Evolutionary conservation across 1,140 invertebrate species (phyloP).

Genomic region (Helicoverpa armigera): DNA sequence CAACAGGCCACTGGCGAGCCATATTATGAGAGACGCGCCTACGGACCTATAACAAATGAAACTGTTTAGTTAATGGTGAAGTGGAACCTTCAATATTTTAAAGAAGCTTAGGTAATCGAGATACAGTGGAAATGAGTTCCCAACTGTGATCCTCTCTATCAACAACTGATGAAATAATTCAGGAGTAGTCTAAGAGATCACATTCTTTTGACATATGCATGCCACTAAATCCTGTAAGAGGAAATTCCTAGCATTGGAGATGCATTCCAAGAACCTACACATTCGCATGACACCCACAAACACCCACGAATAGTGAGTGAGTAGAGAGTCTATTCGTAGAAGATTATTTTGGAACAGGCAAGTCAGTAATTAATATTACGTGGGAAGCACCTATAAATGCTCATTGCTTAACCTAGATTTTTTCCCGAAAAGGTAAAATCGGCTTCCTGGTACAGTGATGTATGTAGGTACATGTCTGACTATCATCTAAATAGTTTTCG

Average conservation of each 20-base stretch:
- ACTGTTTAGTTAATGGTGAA: slow-evolving; percentile 21
- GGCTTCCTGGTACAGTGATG: no score
- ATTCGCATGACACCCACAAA: background rate
- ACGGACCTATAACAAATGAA: slow-evolving; percentile 87
- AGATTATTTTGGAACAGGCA: background rate
- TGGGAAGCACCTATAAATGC: background rate
- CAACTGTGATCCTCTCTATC: background rate
- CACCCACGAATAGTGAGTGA: background rate
- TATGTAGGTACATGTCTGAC: no score
- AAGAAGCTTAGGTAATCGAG: background rate
- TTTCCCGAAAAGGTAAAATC: no score
- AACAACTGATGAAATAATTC: no score
- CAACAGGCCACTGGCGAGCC: slow-evolving; percentile 91
- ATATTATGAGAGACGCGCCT: slow-evolving; percentile 90
- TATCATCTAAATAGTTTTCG: no score
- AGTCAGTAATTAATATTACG: background rate
- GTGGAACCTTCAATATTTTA: background rate
- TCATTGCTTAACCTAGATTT: no score
- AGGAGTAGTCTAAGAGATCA: no score
- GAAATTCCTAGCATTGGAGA: no score
- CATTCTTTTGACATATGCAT: no score
- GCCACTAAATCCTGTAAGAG: no score
- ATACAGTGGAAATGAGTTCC: background rate
- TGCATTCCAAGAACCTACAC: no score
- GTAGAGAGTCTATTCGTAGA: slow-evolving; percentile 1